phyloP scores from a whole-genome alignment of 2,888 invertebrate genomes.

The Celastrina argiolus region DNA sequence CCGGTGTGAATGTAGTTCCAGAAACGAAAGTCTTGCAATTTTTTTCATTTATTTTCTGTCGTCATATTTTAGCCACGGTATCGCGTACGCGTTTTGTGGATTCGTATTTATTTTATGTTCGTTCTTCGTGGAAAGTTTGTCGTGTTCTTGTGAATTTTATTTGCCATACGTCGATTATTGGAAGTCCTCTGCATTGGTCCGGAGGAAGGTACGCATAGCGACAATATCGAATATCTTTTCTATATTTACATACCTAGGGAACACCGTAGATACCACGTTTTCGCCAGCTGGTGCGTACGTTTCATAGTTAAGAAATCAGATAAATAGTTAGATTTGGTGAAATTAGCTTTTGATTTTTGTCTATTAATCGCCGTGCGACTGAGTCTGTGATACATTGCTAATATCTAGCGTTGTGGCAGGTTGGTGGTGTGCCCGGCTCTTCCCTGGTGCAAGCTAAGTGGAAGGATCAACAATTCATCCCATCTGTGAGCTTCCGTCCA shows the following conservation, averaged over 20 bases:
- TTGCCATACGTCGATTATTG: constrained; percentile 38
- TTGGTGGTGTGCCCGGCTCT: constrained; percentile 63
- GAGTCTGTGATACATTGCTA: constrained; percentile 42
- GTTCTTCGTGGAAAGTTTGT: constrained; percentile 45
- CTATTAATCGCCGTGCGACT: constrained; percentile 38
- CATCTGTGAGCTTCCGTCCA: constrained; percentile 83
- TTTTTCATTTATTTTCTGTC: constrained; percentile 77
- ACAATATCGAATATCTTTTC: constrained; percentile 66
- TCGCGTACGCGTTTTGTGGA: constrained; percentile 60
- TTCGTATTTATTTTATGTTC: constrained; percentile 63
- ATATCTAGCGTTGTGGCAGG: constrained; percentile 59
- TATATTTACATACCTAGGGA: constrained; percentile 61
- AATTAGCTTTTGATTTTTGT: constrained; percentile 30
- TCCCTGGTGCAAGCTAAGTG: constrained; percentile 58
- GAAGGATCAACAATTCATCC: constrained; percentile 73
- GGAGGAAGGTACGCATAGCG: constrained; percentile 65
- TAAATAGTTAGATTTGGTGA: constrained; percentile 41
- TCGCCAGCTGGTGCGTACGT: constrained; percentile 74
- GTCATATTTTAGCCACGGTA: constrained; percentile 64
- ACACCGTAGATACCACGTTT: constrained; percentile 70
- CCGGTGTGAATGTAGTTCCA: constrained; percentile 73
- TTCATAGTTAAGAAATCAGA: constrained; percentile 56
- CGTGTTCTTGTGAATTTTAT: constrained; percentile 49
- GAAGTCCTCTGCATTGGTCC: constrained; percentile 59
- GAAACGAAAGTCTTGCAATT: constrained; percentile 68